phyloP scores from a whole-genome alignment of 1,140 invertebrate species.

The Myzus persicae region DNA sequence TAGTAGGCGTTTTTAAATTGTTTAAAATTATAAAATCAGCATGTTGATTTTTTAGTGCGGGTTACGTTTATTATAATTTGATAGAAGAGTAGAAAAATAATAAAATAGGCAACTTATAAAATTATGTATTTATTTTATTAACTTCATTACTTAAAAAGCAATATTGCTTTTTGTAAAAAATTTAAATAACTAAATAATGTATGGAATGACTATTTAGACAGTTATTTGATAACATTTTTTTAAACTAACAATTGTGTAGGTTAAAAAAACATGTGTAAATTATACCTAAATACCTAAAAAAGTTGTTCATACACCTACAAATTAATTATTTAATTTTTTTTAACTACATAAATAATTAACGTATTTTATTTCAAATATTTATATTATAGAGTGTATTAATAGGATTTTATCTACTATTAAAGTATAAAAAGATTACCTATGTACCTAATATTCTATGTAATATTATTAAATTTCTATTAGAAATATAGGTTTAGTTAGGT shows the following conservation, averaged over 20 bases:
- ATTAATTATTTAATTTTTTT: too few species aligned
- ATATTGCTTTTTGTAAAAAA: neutral
- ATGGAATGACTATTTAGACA: neutral
- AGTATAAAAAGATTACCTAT: neutral
- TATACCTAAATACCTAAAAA: neutral
- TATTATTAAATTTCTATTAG: too few species aligned
- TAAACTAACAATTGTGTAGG: too few species aligned
- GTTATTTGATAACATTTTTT: neutral
- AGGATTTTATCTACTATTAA: too few species aligned
- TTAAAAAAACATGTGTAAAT: neutral
- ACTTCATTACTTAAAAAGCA: neutral
- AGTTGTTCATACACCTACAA: neutral
- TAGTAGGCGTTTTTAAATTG: constrained; percentile 29
- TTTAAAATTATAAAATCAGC: neutral
- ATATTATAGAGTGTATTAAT: neutral
- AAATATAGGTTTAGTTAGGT: too few species aligned
- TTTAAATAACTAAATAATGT: constrained; percentile 1
- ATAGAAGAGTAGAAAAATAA: neutral
- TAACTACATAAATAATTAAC: too few species aligned
- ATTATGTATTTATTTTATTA: neutral
- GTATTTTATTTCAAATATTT: too few species aligned
- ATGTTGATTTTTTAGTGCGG: neutral
- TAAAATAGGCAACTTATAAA: neutral
- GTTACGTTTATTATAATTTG: neutral
- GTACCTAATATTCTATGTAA: too few species aligned